Percentiles rank a stretch among this genome's conserved stretches.
These are phyloP conservation scores for Cynoglossus semilaevis DNA, from an alignment of 2,113 vertebrate species.

Conservation along the genomic window DNA sequence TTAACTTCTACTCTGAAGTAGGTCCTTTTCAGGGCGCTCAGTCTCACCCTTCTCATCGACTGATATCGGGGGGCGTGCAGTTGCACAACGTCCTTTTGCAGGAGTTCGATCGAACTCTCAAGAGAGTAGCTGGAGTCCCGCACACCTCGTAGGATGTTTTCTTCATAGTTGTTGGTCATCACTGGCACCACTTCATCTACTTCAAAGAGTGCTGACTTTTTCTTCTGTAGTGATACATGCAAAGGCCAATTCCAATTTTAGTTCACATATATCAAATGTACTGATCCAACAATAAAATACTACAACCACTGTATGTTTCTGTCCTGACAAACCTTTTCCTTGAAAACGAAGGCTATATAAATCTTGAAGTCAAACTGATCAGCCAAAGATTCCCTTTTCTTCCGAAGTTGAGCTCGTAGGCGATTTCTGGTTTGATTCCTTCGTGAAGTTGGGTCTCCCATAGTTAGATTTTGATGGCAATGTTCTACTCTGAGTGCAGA, in stretches of 20 bases:
- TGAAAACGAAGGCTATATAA: constrained; percentile 99
- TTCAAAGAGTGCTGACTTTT: constrained; percentile 98
- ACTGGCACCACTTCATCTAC: constrained; percentile 99
- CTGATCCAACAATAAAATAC: not conserved
- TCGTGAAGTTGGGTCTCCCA: constrained; percentile 99
- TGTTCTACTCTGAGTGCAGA: constrained; percentile 51
- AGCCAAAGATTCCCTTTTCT: constrained; percentile 99
- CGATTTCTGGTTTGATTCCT: constrained; percentile 99
- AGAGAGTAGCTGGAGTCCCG: constrained; percentile 96
- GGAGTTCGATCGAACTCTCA: constrained; percentile 97
- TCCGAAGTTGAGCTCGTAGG: constrained; percentile 98
- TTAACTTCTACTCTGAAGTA: no score
- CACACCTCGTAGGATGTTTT: constrained; percentile 97
- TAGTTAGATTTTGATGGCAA: constrained; percentile 83
- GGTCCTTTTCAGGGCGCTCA: not conserved
- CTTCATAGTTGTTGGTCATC: constrained; percentile 99
- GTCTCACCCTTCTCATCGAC: constrained; percentile 96
- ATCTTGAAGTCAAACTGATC: constrained; percentile 99
- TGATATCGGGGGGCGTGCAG: constrained; percentile 98
- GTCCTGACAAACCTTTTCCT: constrained; percentile 91
- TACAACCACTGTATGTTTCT: not conserved
- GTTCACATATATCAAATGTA: not conserved
- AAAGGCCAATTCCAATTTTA: not conserved
- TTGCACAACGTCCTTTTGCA: constrained; percentile 98
- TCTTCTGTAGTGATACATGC: constrained; percentile 79